Base-by-base conservation (phyloP, 2,888 invertebrate species). In the Belgica antarctica region DNA sequence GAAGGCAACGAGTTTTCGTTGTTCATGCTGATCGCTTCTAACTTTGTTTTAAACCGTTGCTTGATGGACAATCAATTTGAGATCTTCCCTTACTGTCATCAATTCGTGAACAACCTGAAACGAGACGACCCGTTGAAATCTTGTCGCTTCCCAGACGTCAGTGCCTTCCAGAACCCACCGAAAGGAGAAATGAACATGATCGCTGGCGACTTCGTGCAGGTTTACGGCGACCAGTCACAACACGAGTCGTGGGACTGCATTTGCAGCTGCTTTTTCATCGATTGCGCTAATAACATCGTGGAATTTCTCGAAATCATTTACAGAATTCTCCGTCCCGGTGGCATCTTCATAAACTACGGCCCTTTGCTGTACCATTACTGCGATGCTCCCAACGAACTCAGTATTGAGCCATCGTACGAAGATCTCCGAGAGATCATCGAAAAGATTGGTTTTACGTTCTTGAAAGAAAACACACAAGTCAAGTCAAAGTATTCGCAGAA, bases 1-100 rank as follows among this genome's bases (percentile, higher is more conserved):
- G 94, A 97, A 80, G 99, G 97, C 73, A 99, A 99, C 78, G 99
- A 99, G 81, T 97, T 96, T 82, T 96, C 95, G 27, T 84, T 97
- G 41, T 97, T 95, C 79, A 99, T 99, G 98, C 82, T 99, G 62
- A 92, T 98, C 74, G 92, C 95, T 0, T 96, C 97, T 57, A 94
- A 96, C 81, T 98, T 96, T 79, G 89, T 99, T 71, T 82, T 99
- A 57, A 99, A 99, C 82, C 72, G 72, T 52, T 74, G 74, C 72
- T 74, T 76, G 15, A 75, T 77, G 84, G 79, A 87, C 76, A 89
- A 96, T 78, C 83, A 87, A 72, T 88, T 89, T 79, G 86, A 87
- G 31, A 86, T 98, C 12, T 92, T 94, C 80, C 98, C 99, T 0
- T 98, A 94, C 94, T 88, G 96, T 0, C 95, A 96, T 79, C 94